Conservation (phyloP, 1,140 invertebrate genomes). For the Leptonema lineaticorne region DNA sequence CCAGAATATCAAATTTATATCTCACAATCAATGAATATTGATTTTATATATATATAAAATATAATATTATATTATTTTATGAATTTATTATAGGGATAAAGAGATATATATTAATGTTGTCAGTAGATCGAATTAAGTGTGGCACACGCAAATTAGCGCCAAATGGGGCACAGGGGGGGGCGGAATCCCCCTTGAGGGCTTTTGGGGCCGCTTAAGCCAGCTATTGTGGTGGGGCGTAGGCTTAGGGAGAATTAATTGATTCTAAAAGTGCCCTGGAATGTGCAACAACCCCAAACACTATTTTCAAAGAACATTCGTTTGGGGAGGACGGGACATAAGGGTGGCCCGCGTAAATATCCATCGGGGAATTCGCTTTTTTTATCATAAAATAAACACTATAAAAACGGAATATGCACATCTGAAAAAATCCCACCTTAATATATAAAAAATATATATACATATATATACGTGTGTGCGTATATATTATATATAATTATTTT, state of each 20-base stretch:
- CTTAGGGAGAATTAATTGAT: conserved; percentile 29
- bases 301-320: not conserved
- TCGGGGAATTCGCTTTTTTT: conserved; percentile 26
- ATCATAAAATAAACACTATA: conserved; percentile 23
- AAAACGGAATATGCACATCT: too few species aligned
- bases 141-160: conserved; percentile 3
- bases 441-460: too few species aligned
- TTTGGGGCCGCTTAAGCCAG: conserved; percentile 21
- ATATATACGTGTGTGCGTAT: too few species aligned
- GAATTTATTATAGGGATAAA: too few species aligned
- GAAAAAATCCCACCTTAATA: too few species aligned
- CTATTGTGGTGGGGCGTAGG: conserved; percentile 16
- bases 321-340: not conserved
- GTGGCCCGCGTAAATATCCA: conserved; percentile 18
- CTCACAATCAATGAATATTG: too few species aligned
- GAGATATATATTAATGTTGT: too few species aligned
- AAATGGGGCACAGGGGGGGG: not conserved
- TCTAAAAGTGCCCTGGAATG: conserved; percentile 21
- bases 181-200: not conserved
- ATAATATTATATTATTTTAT: too few species aligned
- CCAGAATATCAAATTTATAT: too few species aligned
- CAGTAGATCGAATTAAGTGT: too few species aligned
- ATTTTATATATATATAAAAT: too few species aligned
- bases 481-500: too few species aligned
- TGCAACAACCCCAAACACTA: not conserved